phyloP scores from a whole-genome alignment of 2,888 invertebrate genomes.

The Leptinotarsa juncta region DNA sequence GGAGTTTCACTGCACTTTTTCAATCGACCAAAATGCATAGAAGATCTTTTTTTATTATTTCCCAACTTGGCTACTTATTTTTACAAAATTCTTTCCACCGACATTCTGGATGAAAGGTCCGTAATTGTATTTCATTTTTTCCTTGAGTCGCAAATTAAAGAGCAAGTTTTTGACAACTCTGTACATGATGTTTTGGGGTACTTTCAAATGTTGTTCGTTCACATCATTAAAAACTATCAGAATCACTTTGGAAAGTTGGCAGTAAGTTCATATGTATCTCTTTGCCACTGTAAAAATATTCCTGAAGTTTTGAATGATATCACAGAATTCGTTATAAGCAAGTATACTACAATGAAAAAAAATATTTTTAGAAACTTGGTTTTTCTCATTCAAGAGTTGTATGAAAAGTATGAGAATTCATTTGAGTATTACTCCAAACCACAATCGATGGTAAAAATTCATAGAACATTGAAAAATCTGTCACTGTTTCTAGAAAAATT shows the following conservation, averaged over 20 bases:
- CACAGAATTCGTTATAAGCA: constrained; percentile 39
- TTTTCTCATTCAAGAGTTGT: constrained; percentile 47
- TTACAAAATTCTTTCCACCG: constrained; percentile 41
- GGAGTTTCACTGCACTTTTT: constrained; percentile 49
- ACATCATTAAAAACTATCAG: constrained; percentile 47
- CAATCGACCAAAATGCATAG: constrained; percentile 50
- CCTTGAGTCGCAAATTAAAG: constrained; percentile 50
- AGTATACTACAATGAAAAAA: constrained; percentile 47
- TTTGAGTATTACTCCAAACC: constrained; percentile 28
- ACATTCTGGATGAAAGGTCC: constrained; percentile 47
- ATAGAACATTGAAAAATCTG: constrained; percentile 32
- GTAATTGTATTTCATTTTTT: constrained; percentile 54
- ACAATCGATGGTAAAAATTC: constrained; percentile 30
- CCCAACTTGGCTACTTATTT: constrained; percentile 47
- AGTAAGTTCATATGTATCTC: constrained; percentile 46
- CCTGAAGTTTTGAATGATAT: constrained; percentile 44
- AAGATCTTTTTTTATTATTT: constrained; percentile 51
- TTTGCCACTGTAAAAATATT: constrained; percentile 44
- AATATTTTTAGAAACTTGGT: constrained; percentile 49
- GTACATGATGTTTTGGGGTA: constrained; percentile 30
- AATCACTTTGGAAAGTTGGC: constrained; percentile 50
- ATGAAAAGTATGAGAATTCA: constrained; percentile 45
- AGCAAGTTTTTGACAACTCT: constrained; percentile 36
- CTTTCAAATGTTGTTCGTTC: constrained; percentile 45
- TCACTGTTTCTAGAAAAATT: constrained; percentile 34